Evolutionary conservation across 2,113 vertebrate species (phyloP).

Genomic region (Charadrius vociferus): DNA sequence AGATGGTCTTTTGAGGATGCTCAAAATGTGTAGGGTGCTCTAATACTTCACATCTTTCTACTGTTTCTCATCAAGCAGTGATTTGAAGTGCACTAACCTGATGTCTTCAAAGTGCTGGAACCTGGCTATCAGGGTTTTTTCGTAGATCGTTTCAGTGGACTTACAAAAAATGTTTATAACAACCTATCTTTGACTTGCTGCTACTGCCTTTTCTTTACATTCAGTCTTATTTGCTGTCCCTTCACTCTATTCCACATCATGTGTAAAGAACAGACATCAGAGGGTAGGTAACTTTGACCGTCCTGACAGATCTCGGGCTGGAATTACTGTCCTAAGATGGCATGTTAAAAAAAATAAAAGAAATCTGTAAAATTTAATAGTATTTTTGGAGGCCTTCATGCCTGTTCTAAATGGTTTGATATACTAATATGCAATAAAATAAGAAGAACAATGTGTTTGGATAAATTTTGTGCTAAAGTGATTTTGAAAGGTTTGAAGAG

Average conservation of each 20-base stretch:
- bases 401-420: neutral
- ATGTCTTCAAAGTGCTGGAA: neutral
- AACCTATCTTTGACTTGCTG: accelerated
- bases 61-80: neutral
- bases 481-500: neutral
- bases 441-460: neutral
- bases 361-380: neutral
- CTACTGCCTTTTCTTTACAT: neutral
- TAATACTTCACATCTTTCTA: neutral
- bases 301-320: neutral
- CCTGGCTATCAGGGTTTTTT: neutral
- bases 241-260: neutral
- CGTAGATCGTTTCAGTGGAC: neutral
- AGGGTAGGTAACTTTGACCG: neutral
- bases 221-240: accelerated
- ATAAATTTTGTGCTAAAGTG: neutral
- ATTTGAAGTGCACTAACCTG: neutral
- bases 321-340: neutral
- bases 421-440: neutral
- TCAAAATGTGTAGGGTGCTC: neutral
- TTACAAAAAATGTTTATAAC: neutral
- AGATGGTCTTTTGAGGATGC: neutral
- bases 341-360: neutral
- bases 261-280: neutral
- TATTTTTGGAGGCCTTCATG: neutral